phyloP scores from a whole-genome alignment of 1,140 invertebrate genomes.

The Polypedilum vanderplanki region DNA sequence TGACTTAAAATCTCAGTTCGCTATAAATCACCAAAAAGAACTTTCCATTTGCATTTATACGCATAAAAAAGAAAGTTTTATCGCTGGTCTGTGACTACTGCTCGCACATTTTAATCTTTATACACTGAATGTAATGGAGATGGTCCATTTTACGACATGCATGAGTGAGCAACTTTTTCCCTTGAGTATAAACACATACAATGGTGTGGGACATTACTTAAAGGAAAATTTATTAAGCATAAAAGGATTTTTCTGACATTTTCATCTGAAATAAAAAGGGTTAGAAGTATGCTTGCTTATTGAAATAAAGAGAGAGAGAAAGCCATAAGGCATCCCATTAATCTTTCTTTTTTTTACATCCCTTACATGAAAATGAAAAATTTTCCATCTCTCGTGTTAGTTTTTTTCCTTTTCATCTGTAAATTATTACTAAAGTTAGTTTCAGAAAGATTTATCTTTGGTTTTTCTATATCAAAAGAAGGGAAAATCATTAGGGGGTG shows the following conservation, averaged over 20 bases:
- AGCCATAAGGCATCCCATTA: slow-evolving; percentile 4
- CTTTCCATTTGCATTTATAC: too few species aligned
- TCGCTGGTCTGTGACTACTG: too few species aligned
- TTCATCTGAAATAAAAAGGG: not conserved
- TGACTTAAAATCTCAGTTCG: slow-evolving; percentile 2
- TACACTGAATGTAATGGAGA: too few species aligned
- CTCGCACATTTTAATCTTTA: too few species aligned
- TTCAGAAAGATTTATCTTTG: not conserved
- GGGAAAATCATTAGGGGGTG: not conserved
- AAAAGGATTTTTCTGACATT: slow-evolving; percentile 12
- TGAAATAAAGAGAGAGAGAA: not conserved
- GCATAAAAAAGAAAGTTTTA: too few species aligned
- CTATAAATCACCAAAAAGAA: not conserved
- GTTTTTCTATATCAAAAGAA: not conserved
- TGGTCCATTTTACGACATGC: too few species aligned
- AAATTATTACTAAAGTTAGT: too few species aligned
- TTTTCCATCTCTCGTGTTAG: too few species aligned
- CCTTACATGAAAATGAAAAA: not conserved
- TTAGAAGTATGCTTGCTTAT: not conserved
- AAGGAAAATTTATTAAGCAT: slow-evolving; percentile 19
- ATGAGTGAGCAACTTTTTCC: too few species aligned
- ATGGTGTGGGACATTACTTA: not conserved
- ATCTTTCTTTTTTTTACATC: slow-evolving; percentile 24
- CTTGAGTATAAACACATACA: too few species aligned
- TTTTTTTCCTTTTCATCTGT: too few species aligned